Percentiles rank a stretch among this genome's conserved stretches.
These are phyloP conservation scores for Sinella curviseta DNA, from an alignment of 1,140 invertebrate genomes.

Conservation along the genomic window DNA sequence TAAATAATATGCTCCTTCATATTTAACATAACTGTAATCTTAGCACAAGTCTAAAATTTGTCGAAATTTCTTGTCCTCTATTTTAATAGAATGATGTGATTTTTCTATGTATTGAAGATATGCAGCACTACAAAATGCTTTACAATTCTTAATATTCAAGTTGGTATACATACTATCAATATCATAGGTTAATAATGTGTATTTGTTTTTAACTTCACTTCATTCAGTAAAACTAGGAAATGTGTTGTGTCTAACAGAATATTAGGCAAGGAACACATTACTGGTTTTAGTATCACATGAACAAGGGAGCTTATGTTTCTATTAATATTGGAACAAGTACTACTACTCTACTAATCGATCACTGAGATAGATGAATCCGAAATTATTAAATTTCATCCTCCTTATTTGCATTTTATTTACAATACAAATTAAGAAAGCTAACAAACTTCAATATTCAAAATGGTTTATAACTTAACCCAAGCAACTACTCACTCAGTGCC, in stretches of 20 bases:
- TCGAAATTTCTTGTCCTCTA: neutral
- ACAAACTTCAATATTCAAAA: too few species aligned
- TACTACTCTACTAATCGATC: too few species aligned
- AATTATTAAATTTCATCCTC: too few species aligned
- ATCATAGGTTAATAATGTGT: neutral
- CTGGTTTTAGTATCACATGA: neutral
- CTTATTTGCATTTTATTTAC: too few species aligned
- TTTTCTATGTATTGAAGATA: too few species aligned
- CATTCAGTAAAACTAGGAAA: neutral
- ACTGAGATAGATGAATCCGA: too few species aligned
- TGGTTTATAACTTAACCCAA: too few species aligned
- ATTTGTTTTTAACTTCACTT: neutral
- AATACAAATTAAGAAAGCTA: too few species aligned
- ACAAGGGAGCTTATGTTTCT: neutral
- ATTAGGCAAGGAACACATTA: neutral
- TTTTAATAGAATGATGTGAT: neutral
- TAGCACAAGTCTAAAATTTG: neutral
- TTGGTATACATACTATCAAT: too few species aligned
- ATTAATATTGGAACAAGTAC: slow-evolving; percentile 1
- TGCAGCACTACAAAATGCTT: too few species aligned
- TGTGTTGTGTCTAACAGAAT: slow-evolving; percentile 5
- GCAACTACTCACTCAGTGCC: too few species aligned
- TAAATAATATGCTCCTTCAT: neutral
- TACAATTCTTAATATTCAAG: neutral
- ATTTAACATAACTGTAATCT: slow-evolving; percentile 8